Evolutionary conservation across 2,888 invertebrate species (phyloP).

Genomic region (Ectemnius continuus): DNA sequence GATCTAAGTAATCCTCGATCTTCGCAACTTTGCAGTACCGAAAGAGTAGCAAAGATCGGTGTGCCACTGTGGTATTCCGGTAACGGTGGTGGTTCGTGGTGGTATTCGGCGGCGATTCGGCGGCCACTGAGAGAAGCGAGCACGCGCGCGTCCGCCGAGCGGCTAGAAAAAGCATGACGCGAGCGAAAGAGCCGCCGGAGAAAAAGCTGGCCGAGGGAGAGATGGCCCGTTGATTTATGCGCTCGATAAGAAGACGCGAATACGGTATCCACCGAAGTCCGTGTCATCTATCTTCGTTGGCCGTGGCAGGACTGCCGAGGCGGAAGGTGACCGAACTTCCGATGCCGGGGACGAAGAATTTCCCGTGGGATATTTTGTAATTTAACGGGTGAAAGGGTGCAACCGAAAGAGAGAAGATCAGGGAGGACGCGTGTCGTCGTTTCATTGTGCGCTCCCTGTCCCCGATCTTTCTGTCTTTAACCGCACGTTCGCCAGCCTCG

Average conservation of each 20-base stretch:
- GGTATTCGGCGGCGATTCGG: neutral
- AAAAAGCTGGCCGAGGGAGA: neutral
- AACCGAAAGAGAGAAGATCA: neutral
- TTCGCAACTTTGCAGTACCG: too few species aligned
- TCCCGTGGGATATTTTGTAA: conserved; percentile 68
- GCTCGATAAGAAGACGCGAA: conserved; percentile 55
- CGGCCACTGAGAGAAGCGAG: neutral
- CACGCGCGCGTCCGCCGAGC: neutral
- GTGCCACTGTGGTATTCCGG: too few species aligned
- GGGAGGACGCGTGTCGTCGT: neutral
- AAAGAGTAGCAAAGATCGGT: too few species aligned
- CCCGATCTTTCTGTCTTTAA: neutral
- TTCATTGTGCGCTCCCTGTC: conserved; percentile 6
- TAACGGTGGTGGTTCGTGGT: neutral
- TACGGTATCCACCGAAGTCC: conserved; percentile 36
- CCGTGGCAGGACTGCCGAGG: conserved; percentile 10
- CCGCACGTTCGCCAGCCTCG: too few species aligned
- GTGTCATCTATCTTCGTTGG: conserved; percentile 7
- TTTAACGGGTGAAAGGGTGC: conserved; percentile 10
- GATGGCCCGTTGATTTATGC: conserved; percentile 56
- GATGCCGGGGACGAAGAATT: conserved; percentile 60
- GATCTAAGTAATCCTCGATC: too few species aligned
- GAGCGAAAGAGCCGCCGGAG: neutral
- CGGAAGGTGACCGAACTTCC: conserved; percentile 50
- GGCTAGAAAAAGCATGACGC: neutral